These are phyloP conservation scores for Falco naumanni DNA, from an alignment of 2,797 vertebrate species.

Conservation along the genomic window DNA sequence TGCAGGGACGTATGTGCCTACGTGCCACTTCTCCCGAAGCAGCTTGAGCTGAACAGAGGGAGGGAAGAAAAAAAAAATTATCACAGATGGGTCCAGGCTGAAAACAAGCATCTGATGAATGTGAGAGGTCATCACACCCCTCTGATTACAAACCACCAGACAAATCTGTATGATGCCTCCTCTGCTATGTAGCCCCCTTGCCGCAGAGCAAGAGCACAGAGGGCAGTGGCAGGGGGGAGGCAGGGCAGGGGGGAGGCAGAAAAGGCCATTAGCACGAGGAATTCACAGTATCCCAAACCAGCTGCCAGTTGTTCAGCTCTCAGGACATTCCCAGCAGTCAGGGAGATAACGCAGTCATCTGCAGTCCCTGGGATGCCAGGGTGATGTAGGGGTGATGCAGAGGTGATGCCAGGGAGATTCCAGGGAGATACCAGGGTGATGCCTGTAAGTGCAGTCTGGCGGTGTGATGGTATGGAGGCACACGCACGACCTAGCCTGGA, in stretches of 20 bases:
- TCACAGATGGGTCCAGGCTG: conserved; percentile 51
- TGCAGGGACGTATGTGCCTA: conserved; percentile 64
- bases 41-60: conserved; percentile 16
- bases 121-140: conserved; percentile 37
- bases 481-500: not conserved
- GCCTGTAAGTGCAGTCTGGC: not conserved
- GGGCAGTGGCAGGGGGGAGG: not conserved
- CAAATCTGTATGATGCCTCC: not conserved
- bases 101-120: conserved; percentile 39
- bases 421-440: not conserved
- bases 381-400: not conserved
- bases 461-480: not conserved
- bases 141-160: not conserved
- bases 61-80: not conserved
- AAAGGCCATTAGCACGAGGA: not conserved
- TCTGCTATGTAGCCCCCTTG: not conserved
- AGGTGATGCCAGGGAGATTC: not conserved
- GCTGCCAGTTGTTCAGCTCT: not conserved
- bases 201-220: not conserved
- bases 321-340: not conserved
- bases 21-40: conserved; percentile 71
- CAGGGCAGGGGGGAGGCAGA: not conserved
- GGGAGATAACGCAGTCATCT: not conserved
- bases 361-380: not conserved
- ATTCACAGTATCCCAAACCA: not conserved